phyloP scores from a whole-genome alignment of 1,140 invertebrate genomes.

The Zelostemma sp. region DNA sequence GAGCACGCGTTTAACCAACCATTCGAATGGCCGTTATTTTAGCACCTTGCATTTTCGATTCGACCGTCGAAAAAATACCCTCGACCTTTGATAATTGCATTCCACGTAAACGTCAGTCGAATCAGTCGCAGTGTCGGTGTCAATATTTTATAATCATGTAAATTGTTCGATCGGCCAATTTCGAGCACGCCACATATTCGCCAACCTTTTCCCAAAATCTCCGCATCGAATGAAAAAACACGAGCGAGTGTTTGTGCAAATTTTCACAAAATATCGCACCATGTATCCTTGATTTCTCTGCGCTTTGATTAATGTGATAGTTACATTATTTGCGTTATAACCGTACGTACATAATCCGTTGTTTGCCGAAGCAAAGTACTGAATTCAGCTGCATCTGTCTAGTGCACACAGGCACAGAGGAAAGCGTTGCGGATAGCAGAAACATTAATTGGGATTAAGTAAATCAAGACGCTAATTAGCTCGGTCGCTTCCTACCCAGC shows the following conservation, averaged over 20 bases:
- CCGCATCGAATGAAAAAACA: too few relatives aligned
- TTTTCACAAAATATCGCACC: background rate
- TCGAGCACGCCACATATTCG: too few relatives aligned
- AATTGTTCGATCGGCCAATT: too few relatives aligned
- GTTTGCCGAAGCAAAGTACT: constrained; percentile 60
- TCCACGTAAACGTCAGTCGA: too few relatives aligned
- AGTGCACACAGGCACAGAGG: constrained; percentile 31
- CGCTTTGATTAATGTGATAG: constrained; percentile 24
- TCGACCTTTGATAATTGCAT: too few relatives aligned
- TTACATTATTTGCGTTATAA: constrained; percentile 50
- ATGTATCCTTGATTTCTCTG: background rate
- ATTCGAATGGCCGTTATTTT: constrained; percentile 29
- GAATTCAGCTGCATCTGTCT: constrained; percentile 50
- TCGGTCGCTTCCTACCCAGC: constrained; percentile 54
- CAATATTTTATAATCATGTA: too few relatives aligned
- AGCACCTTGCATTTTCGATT: background rate
- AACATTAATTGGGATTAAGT: constrained; percentile 72
- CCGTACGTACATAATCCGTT: constrained; percentile 65
- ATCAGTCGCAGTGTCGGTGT: too few relatives aligned
- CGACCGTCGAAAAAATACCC: too few relatives aligned
- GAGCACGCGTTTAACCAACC: constrained; percentile 29
- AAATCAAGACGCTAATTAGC: constrained; percentile 72
- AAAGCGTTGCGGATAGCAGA: constrained; percentile 50
- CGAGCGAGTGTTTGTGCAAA: too few relatives aligned
- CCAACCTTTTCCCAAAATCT: too few relatives aligned